Evolutionary conservation across 2,888 invertebrate genomes (phyloP), one percentile per base, ranked within the genome.

Genomic region (Amphipoea oculea): DNA sequence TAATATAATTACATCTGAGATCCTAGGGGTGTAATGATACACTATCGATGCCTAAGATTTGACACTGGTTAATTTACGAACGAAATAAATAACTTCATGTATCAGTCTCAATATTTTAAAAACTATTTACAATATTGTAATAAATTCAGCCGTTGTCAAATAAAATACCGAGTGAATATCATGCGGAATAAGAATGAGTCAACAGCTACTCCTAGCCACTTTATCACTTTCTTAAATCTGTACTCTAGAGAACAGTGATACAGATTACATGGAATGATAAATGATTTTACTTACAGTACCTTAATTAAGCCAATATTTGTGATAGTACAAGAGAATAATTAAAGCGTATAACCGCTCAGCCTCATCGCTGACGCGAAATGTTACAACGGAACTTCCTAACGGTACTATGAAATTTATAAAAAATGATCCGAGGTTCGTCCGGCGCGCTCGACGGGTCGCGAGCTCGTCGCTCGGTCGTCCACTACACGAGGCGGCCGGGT

Each of bases 61-160:
- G 96, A 96, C 95, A 96, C 96, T 95, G 96, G 94, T 95, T 94
- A 95, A 95, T 95, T 95, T 95, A 95, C 91, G 94, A 95, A 96
- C 93, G 90, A 95, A 96, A 96, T 96, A 96, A 96, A 96, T 96
- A 96, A 96, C 95, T 94, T 96, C 95, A 96, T 92, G 93, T 96
- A 96, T 97, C 96, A 97, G 96, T 97, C 96, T 96, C 95, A 96
- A 95, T 91, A 95, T 95, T 95, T 95, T 95, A 94, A 95, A 95
- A 94, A 95, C 94, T 96, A 96, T 96, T 92, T 96, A 96, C 96
- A 96, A 92, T 94, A 94, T 93, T 92, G 95, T 94, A 92, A 92
- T 93, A 94, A 95, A 95, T 94, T 95, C 93, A 93, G 93, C 93
- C 92, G 92, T 93, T 93, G 92, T 93, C 91, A 93, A 94, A 92